Evolutionary conservation across 2,113 vertebrate genomes (phyloP), one percentile per base, ranked within the genome.

Genomic region (Gyps fulvus): DNA sequence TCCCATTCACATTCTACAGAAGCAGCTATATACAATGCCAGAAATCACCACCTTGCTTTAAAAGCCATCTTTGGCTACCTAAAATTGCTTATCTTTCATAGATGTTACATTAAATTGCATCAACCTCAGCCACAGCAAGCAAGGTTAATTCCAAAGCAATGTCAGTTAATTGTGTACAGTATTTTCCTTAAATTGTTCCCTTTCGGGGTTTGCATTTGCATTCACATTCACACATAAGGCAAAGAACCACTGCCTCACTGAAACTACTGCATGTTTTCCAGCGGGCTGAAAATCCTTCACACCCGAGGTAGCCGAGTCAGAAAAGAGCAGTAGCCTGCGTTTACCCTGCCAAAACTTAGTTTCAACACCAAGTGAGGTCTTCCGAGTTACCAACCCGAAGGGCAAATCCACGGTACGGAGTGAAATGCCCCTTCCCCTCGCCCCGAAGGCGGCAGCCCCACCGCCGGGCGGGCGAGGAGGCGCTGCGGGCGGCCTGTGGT

Each of bases 401-500:
- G 0, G 6, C 14, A 22, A 57, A 38, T 17, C 18, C 40, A 3
- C 2, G 0, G 10, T 0, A 4, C 0, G 7, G 4, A 11, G 11
- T 0, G 2, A 17, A n/a, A 5, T 0, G 3, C 19, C 36, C 20
- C 16, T 2, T 13, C 12, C 4, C 31, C 7, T 5, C 0, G 3
- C 25, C 31, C 10, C 5, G 2, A 7, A 12, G 29, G 47, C 10
- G 4, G 36, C 10, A 13, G 20, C 55, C 16, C 32, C 8, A 0
- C 10, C 16, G 17, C 27, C 3, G 1, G 13, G 6, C 47, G 22
- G 47, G 20, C 47, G 7, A 11, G 13, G 2, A 9, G 16, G 26
- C 9, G 3, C 21, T 7, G 16, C 8, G 4, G 13, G 22, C 2
- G 0, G 25, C 18, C 45, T 27, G 21, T 42, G 34, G 15, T 19